Conservation (phyloP, 2,888 invertebrate genomes). For the Xestia c-nigrum region DNA sequence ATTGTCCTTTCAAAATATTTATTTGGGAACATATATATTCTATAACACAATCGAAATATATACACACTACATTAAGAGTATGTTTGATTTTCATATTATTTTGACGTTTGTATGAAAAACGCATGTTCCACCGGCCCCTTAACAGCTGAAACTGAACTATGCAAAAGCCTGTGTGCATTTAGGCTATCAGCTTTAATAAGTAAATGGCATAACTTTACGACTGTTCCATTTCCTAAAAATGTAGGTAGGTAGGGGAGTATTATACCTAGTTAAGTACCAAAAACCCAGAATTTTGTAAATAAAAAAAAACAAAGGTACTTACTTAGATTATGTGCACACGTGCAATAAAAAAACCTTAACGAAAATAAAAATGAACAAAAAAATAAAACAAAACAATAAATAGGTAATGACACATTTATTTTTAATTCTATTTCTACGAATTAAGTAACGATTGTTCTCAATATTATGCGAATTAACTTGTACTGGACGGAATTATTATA, state of each 20-base stretch:
- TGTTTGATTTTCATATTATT: no score
- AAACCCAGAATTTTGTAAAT: neutral
- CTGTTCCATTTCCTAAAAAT: neutral
- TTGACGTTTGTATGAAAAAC: no score
- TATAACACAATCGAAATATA: no score
- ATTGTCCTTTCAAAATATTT: no score
- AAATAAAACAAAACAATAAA: conserved; percentile 51
- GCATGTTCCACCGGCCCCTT: no score
- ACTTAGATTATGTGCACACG: conserved; percentile 15
- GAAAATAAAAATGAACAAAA: conserved; percentile 24
- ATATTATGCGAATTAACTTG: conserved; percentile 57
- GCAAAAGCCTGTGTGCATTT: no score
- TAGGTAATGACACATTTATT: conserved; percentile 51
- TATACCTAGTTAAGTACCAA: neutral
- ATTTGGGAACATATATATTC: no score
- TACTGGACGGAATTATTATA: conserved; percentile 67
- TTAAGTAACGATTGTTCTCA: conserved; percentile 64
- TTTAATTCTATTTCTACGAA: conserved; percentile 50
- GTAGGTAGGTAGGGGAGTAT: neutral
- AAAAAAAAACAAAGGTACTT: neutral
- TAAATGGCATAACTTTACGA: neutral
- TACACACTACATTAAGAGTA: no score
- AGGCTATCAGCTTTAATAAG: no score
- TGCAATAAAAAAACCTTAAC: neutral
- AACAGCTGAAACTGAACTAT: no score